Evolutionary conservation across 1,140 invertebrate species (phyloP), one percentile per base, ranked within the genome.

Genomic region (Zaprionus vittiger): DNA sequence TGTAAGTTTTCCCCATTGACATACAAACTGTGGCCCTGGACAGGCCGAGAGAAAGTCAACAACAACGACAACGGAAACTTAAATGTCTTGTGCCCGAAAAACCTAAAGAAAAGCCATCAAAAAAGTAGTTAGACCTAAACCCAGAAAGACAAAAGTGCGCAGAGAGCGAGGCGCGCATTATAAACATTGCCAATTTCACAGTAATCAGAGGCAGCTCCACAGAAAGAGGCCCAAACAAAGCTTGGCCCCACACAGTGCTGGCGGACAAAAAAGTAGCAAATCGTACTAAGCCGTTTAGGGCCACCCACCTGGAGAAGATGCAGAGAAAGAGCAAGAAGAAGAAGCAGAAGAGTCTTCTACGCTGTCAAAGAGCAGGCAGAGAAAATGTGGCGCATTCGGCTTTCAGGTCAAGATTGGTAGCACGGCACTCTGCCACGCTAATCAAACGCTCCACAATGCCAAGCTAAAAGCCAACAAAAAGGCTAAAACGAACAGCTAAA

Each of bases 161-260:
- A 70, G 79, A 44, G 38, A 5, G 38, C 15, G 38, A 5, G 66
- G 79, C 79, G 57, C 76, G 54, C 84, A 89, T 89, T 89, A 47
- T 17, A 90, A 89, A 81, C 79, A 74, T 89, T 90, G 85, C 85
- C 85, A 90, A 90, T 90, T 90, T 90, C 85, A 90, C 85, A 90
- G 85, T 77, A 82, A 85, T 90, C 79, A 89, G 73, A 67, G 49
- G 63, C 74, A 55, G 66, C 71, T 72, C 69, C 81, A 72, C 81
- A 72, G 74, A 70, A 41, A 73, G 73, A 73, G 69, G 63, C 31
- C 63, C 70, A 66, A 73, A 73, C 70, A 73, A 66, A 66, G 52
- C 72, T 24, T 24, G 56, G 41, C 34, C 15, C 52, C 67, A 26
- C 68, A 79, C 77, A 80, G 80, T 73, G 77, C 66, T 47, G 41